Conservation (phyloP, 2,113 vertebrate species). For the Lanius collurio region DNA sequence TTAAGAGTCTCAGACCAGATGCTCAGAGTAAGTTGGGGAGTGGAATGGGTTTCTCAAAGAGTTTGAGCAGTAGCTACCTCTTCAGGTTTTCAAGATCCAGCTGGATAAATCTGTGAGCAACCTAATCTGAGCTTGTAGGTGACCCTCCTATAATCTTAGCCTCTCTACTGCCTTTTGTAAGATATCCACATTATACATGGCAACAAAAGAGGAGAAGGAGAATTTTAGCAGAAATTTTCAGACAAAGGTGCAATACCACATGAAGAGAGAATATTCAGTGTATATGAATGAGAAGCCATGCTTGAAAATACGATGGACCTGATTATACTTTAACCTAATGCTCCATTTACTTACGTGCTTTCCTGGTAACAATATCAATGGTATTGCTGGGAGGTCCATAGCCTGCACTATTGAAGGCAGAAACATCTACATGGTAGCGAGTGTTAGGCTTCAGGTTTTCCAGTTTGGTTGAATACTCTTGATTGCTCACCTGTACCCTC, state of each 20-base stretch:
- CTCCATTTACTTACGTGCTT: conserved; percentile 84
- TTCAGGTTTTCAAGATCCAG: not conserved
- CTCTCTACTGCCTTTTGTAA: not conserved
- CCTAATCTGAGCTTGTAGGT: not conserved
- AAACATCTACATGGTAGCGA: conserved; percentile 85
- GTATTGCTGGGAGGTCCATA: conserved; percentile 83
- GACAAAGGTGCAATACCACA: not conserved
- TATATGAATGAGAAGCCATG: not conserved
- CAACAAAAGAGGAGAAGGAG: not conserved
- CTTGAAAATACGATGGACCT: not conserved
- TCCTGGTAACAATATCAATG: conserved; percentile 82
- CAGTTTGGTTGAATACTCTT: conserved; percentile 84
- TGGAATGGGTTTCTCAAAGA: not conserved
- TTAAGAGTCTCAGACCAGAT: not conserved
- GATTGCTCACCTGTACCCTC: conserved; percentile 75
- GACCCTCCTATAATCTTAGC: not conserved
- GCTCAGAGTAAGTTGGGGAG: not conserved
- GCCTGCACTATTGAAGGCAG: conserved; percentile 90
- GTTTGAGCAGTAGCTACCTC: not conserved
- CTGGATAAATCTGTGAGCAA: not conserved
- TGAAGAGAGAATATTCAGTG: not conserved
- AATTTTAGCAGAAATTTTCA: not conserved
- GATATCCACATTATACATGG: not conserved
- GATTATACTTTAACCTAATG: not conserved
- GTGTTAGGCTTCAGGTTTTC: conserved; percentile 87